phyloP scores from a whole-genome alignment of 2,888 invertebrate genomes.

The Amiota communis region DNA sequence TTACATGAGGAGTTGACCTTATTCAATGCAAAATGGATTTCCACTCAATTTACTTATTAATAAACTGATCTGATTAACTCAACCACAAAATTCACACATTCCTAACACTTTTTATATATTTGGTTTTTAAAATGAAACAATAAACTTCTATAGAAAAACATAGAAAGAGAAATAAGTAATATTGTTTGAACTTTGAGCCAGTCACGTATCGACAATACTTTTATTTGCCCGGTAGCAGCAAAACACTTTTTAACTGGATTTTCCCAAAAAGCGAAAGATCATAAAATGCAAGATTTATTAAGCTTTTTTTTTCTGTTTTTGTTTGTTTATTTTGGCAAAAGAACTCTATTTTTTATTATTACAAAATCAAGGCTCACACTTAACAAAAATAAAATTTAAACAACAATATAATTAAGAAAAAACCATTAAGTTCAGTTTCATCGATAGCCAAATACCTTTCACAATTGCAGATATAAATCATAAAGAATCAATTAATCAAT shows the following conservation, averaged over 20 bases:
- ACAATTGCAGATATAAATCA: no score
- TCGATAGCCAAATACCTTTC: no score
- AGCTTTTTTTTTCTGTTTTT: background rate
- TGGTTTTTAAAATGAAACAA: background rate
- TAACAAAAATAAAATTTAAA: background rate
- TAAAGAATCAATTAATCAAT: no score
- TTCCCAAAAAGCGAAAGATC: conserved; percentile 13
- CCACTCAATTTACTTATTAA: no score
- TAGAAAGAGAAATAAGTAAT: background rate
- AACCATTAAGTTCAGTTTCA: background rate
- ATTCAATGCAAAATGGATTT: no score
- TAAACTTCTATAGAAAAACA: background rate
- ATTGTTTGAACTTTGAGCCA: conserved; percentile 4
- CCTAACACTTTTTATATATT: background rate
- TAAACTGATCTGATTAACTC: background rate
- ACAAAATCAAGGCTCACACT: conserved; percentile 10
- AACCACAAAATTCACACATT: conserved; percentile 31
- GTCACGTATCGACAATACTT: conserved; percentile 6
- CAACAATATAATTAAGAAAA: background rate
- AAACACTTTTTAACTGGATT: background rate
- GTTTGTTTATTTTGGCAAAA: background rate
- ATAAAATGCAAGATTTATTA: conserved; percentile 17
- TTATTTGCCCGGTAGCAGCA: no score
- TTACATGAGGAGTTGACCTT: no score
- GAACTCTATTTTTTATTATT: conserved; percentile 24